These are phyloP conservation scores for Cylindroiulus punctatus DNA, from an alignment of 2,888 invertebrate species.

Conservation along the genomic window DNA sequence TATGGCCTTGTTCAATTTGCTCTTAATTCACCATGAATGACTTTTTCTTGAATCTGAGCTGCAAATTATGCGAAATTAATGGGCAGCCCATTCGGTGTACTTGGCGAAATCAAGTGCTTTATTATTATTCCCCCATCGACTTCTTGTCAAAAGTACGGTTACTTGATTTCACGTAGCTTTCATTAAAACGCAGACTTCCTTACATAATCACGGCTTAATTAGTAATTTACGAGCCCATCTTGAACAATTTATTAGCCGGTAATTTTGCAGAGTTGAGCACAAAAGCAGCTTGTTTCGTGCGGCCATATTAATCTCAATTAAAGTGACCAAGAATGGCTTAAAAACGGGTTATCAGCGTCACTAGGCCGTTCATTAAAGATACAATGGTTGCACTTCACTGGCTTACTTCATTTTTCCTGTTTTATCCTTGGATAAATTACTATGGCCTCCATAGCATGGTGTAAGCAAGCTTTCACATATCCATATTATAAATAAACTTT, in stretches of 20 bases:
- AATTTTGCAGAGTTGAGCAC: conserved; percentile 35
- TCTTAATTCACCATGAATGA: background rate
- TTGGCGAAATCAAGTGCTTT: background rate
- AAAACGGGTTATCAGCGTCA: conserved; percentile 39
- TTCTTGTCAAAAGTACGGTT: conserved; percentile 23
- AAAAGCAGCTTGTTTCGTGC: conserved; percentile 27
- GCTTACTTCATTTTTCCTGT: background rate
- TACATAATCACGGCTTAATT: conserved; percentile 35
- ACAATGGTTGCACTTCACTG: background rate
- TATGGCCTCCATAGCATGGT: no score
- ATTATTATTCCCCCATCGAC: conserved; percentile 39
- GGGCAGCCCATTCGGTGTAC: conserved; percentile 5
- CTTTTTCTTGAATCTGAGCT: background rate
- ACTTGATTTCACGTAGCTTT: conserved; percentile 45
- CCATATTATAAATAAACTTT: no score
- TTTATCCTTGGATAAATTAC: background rate
- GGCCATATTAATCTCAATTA: conserved; percentile 42
- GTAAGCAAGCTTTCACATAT: no score
- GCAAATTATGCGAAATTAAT: conserved; percentile 12
- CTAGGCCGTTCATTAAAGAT: background rate
- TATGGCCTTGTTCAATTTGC: background rate
- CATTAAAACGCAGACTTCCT: conserved; percentile 36
- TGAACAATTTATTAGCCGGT: conserved; percentile 22
- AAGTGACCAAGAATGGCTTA: conserved; percentile 35
- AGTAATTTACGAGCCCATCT: conserved; percentile 39